phyloP scores from a whole-genome alignment of 2,113 vertebrate species.

The Phalacrocorax carbo region DNA sequence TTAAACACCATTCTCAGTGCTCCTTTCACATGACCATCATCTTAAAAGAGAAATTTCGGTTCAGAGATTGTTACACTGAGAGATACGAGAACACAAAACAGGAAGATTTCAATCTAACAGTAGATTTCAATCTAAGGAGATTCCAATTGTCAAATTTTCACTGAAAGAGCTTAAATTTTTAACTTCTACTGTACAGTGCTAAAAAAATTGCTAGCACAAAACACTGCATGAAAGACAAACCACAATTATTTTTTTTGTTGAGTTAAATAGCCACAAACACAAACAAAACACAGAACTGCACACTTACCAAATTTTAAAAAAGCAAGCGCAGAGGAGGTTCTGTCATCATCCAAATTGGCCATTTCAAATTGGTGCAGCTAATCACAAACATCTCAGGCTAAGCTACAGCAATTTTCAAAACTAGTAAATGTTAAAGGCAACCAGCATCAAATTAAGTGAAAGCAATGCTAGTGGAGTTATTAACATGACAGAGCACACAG shows the following conservation, averaged over 20 bases:
- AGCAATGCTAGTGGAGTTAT: conserved; percentile 75
- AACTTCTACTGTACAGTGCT: neutral
- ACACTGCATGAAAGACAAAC: neutral
- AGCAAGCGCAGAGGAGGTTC: conserved; percentile 68
- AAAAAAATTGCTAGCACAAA: neutral
- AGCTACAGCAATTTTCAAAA: conserved; percentile 87
- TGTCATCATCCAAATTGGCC: conserved; percentile 79
- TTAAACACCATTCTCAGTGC: neutral
- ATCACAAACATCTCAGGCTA: conserved; percentile 85
- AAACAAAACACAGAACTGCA: conserved; percentile 50
- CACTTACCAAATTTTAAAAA: conserved; percentile 89
- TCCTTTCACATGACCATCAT: neutral
- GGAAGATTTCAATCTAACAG: no score
- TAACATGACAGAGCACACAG: conserved; percentile 58
- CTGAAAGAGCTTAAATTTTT: neutral
- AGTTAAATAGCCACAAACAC: conserved; percentile 45
- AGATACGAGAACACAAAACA: neutral
- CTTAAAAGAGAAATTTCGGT: neutral
- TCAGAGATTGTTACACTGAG: neutral
- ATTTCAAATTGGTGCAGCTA: conserved; percentile 90
- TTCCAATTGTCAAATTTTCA: neutral
- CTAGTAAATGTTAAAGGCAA: conserved; percentile 85
- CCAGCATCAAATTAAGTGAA: conserved; percentile 81
- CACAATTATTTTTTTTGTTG: neutral
- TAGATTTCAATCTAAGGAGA: neutral